Percentiles rank a stretch among this genome's conserved stretches.
Evolutionary conservation across 2,797 vertebrate genomes (phyloP).

Genomic region (Moxostoma hubbsi): DNA sequence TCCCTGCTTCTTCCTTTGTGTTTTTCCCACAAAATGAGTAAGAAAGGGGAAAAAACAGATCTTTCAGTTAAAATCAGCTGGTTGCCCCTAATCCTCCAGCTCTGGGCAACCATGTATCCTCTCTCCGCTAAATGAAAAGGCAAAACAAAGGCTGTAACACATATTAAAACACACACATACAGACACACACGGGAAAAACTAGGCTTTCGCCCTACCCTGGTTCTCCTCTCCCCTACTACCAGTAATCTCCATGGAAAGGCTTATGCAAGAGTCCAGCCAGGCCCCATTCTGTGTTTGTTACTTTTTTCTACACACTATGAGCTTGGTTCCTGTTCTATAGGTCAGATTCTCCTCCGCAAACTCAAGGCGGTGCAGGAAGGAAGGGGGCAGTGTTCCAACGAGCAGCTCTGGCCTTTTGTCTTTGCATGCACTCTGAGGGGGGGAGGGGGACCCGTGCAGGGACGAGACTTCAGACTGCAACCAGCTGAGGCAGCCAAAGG

Average conservation of each 20-base stretch:
- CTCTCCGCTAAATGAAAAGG: constrained; percentile 48
- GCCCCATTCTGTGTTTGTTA: constrained; percentile 54
- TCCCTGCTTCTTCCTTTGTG: constrained; percentile 52
- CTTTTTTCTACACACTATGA: constrained; percentile 35
- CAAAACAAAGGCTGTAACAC: constrained; percentile 54
- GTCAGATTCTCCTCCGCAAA: constrained; percentile 69
- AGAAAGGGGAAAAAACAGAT: constrained; percentile 32
- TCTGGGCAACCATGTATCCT: constrained; percentile 35
- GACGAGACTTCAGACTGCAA: constrained; percentile 71
- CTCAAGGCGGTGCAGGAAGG: constrained; percentile 67
- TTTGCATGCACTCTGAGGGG: constrained; percentile 61
- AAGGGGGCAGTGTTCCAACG: constrained; percentile 80
- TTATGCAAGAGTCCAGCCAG: constrained; percentile 65
- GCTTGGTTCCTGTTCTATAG: constrained; percentile 67
- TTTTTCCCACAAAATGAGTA: constrained; percentile 4
- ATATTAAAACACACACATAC: constrained; percentile 54
- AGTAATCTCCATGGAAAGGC: constrained; percentile 72
- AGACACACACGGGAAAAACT: constrained; percentile 64
- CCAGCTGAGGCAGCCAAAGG: constrained; percentile 70
- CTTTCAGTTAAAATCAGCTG: constrained; percentile 62
- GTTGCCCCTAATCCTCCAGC: constrained; percentile 56
- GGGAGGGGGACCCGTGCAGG: constrained; percentile 23
- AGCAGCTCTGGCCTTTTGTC: constrained; percentile 83
- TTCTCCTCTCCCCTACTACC: constrained; percentile 65
- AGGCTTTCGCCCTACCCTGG: constrained; percentile 71